phyloP scores from a whole-genome alignment of 2,113 vertebrate species.

The Clarias magur region DNA sequence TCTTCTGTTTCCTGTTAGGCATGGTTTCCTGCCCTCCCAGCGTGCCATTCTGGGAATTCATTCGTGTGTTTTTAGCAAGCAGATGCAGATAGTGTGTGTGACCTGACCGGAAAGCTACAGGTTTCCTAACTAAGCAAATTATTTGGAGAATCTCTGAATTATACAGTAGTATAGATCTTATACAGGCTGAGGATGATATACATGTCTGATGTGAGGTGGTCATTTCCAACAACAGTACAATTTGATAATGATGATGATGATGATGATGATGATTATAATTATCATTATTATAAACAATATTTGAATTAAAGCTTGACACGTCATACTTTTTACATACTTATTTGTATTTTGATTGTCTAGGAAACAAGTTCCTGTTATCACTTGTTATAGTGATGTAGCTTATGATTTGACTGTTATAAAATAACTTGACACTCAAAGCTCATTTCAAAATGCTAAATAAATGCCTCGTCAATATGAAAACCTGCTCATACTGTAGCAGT shows the following conservation, averaged over 20 bases:
- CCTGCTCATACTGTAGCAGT: neutral
- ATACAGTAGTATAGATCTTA: neutral
- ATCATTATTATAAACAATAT: neutral
- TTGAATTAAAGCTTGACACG: neutral
- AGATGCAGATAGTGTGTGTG: constrained; percentile 28
- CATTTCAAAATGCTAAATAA: neutral
- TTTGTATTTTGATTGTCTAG: neutral
- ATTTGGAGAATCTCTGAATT: neutral
- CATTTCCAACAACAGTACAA: neutral
- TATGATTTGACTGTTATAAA: no score
- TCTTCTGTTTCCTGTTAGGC: constrained; percentile 44
- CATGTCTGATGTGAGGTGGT: neutral
- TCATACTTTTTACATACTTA: neutral
- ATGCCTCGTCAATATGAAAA: neutral
- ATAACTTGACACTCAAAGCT: neutral
- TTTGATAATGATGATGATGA: neutral
- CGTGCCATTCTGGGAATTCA: constrained; percentile 21
- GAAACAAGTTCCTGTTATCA: neutral
- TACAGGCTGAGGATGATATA: neutral
- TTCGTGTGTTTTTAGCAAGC: constrained; percentile 29
- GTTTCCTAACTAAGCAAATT: neutral
- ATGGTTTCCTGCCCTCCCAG: constrained; percentile 31
- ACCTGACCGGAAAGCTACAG: neutral
- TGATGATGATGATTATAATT: neutral
- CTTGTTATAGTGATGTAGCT: neutral